A percentile compares a stretch with the other conserved stretches of the same genome.
phyloP scores from a whole-genome alignment of 2,113 vertebrate genomes.

The Embiotoca jacksoni region DNA sequence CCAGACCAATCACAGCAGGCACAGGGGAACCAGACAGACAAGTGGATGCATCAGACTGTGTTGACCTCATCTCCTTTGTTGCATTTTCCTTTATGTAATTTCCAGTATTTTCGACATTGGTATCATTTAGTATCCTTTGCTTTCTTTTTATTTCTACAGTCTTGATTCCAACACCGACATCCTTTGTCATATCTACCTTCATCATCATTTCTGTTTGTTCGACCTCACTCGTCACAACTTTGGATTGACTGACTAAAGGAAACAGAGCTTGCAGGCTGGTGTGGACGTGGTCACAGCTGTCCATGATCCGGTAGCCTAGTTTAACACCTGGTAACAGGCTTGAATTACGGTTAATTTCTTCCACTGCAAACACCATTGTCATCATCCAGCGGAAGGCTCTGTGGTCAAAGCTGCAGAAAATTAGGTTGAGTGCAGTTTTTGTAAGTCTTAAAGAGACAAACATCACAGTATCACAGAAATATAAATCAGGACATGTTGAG shows the following conservation, averaged over 20 bases:
- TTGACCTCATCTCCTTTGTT: background rate
- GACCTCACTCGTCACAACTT: background rate
- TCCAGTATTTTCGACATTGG: background rate
- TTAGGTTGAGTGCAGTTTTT: background rate
- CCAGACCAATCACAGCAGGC: slow-evolving; percentile 80
- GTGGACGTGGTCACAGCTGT: slow-evolving; percentile 82
- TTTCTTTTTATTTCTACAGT: background rate
- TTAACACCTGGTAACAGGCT: slow-evolving; percentile 76
- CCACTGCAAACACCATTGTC: slow-evolving; percentile 81
- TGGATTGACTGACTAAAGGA: slow-evolving; percentile 65
- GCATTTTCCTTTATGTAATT: background rate
- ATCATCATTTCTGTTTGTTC: background rate
- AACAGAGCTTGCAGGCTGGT: slow-evolving; percentile 74
- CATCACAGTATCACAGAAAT: slow-evolving; percentile 2
- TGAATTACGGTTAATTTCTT: slow-evolving; percentile 80
- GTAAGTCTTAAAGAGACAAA: background rate
- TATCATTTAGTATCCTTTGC: background rate
- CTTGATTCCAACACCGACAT: background rate
- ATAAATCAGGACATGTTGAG: background rate
- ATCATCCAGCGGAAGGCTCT: slow-evolving; percentile 76
- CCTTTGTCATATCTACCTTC: background rate
- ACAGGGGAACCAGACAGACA: slow-evolving; percentile 77
- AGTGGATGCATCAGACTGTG: background rate
- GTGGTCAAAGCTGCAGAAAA: slow-evolving; percentile 75
- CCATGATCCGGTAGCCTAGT: slow-evolving; percentile 79